phyloP scores from a whole-genome alignment of 2,113 vertebrate species.

The Bucco capensis region DNA sequence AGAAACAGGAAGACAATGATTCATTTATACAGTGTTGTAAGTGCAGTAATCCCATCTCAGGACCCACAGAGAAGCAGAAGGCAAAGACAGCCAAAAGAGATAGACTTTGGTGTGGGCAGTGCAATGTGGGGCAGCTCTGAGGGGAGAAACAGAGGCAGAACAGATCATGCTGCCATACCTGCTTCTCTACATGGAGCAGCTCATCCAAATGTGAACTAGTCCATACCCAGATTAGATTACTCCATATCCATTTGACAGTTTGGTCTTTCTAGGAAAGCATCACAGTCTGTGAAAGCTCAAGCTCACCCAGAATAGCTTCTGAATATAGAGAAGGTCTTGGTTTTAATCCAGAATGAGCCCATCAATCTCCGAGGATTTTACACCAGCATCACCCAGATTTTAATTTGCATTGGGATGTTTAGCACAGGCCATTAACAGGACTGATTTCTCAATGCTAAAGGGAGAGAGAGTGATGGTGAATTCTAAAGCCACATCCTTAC shows the following conservation, averaged over 20 bases:
- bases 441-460: neutral
- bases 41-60: neutral
- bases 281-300: neutral
- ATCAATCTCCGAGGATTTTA: neutral
- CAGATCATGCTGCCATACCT: neutral
- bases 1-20: neutral
- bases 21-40: neutral
- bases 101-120: neutral
- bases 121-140: neutral
- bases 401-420: neutral
- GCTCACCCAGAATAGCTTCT: neutral
- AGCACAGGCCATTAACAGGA: neutral
- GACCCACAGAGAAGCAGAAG: neutral
- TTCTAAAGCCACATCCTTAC: constrained; percentile 32
- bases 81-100: neutral
- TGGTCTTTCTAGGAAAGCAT: neutral
- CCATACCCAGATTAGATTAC: neutral
- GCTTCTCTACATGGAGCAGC: neutral
- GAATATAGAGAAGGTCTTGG: neutral
- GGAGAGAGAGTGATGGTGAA: neutral
- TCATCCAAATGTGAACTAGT: neutral
- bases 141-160: neutral
- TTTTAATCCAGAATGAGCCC: neutral
- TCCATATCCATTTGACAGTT: neutral
- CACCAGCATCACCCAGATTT: neutral